Evolutionary conservation across 2,888 invertebrate species (phyloP).

Genomic region (Hydropsyche betteni): DNA sequence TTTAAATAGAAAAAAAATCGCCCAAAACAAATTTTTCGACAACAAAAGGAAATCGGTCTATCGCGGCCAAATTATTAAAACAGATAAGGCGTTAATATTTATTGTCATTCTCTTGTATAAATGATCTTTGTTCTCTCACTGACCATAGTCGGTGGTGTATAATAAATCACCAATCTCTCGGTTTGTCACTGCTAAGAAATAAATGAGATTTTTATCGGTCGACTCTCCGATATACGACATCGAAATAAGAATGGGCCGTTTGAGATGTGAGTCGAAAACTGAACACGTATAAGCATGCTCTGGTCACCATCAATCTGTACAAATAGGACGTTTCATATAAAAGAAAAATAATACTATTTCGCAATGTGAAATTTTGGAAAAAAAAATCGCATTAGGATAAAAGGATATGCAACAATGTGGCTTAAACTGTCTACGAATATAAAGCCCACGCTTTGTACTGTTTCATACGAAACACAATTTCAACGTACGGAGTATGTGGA

Average conservation of each 20-base stretch:
- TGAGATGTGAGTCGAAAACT: background rate
- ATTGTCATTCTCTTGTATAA: too few relatives aligned
- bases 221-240: conserved; percentile 41
- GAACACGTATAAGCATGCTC: background rate
- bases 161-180: conserved; percentile 48
- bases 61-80: background rate
- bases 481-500: background rate
- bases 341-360: background rate
- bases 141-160: conserved; percentile 3
- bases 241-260: conserved; percentile 36
- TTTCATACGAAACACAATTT: background rate
- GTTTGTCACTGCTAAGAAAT: conserved; percentile 53
- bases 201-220: conserved; percentile 68
- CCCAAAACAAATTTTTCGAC: too few relatives aligned
- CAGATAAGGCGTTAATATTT: background rate
- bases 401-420: too few relatives aligned
- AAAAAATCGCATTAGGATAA: too few relatives aligned
- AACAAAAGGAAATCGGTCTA: too few relatives aligned
- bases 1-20: too few relatives aligned
- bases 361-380: too few relatives aligned
- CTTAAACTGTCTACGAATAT: background rate
- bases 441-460: background rate
- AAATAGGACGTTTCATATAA: background rate
- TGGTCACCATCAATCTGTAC: background rate
- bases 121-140: background rate